phyloP scores from a whole-genome alignment of 2,113 vertebrate species.

The Oenanthe melanoleuca region DNA sequence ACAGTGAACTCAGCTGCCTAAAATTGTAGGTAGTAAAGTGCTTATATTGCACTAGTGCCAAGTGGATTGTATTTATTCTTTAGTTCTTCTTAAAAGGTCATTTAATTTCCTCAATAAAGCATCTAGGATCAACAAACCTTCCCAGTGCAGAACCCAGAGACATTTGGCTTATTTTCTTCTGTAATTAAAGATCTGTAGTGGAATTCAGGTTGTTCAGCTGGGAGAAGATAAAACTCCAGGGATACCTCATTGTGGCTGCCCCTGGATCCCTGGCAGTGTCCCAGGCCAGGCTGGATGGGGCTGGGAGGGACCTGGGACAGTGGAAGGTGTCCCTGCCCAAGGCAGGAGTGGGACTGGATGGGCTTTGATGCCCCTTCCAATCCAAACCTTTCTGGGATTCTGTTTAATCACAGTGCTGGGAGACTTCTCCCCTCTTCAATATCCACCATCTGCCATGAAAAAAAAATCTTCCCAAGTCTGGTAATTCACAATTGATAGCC shows the following conservation, averaged over 20 bases:
- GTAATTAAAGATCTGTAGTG: neutral
- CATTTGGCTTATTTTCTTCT: neutral
- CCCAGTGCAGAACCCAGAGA: neutral
- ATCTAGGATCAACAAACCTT: neutral
- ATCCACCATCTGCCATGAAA: too few relatives aligned
- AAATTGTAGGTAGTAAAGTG: neutral
- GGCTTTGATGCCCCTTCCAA: neutral
- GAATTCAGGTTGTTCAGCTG: neutral
- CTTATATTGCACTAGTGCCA: neutral
- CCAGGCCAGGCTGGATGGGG: neutral
- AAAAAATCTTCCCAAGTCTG: too few relatives aligned
- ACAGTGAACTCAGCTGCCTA: neutral
- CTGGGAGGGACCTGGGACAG: fast-evolving
- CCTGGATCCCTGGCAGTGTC: neutral
- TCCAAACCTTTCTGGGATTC: neutral
- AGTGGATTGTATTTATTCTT: neutral
- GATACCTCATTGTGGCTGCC: neutral
- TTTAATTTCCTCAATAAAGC: neutral
- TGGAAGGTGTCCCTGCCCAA: neutral
- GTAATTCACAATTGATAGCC: too few relatives aligned
- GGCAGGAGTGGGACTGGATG: neutral
- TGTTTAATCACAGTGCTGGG: neutral
- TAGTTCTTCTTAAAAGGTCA: neutral
- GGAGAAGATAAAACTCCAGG: neutral
- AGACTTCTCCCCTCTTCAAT: too few relatives aligned